Evolutionary conservation across 2,797 vertebrate genomes (phyloP).

Genomic region (Sebastes iracundus): DNA sequence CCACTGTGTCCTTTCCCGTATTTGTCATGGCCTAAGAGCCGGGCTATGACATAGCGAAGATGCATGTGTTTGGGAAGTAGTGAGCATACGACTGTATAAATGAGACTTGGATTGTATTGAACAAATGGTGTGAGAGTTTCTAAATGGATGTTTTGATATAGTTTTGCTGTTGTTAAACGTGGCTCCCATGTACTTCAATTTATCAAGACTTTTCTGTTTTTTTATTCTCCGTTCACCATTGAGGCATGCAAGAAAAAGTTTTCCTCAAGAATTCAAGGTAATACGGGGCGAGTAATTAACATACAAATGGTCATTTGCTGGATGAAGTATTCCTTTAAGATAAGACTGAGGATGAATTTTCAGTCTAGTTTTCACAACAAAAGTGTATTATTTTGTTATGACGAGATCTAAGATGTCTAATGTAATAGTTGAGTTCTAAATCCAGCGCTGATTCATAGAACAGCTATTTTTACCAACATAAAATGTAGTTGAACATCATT

Average conservation of each 20-base stretch:
- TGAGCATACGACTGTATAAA: neutral
- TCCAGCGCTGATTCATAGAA: neutral
- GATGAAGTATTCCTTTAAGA: neutral
- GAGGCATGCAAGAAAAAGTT: neutral
- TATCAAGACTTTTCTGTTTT: too few relatives aligned
- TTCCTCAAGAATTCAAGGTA: neutral
- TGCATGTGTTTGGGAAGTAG: neutral
- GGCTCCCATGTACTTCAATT: too few relatives aligned
- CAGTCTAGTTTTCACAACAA: neutral
- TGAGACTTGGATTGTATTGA: neutral
- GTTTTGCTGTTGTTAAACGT: neutral
- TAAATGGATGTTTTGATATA: neutral
- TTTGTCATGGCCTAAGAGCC: too few relatives aligned
- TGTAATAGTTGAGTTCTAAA: neutral
- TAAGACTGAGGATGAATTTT: neutral
- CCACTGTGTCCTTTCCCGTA: too few relatives aligned
- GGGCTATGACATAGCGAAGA: neutral
- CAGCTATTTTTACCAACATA: neutral
- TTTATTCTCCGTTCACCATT: too few relatives aligned
- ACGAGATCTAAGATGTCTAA: neutral
- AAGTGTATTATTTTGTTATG: neutral
- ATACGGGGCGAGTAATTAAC: neutral
- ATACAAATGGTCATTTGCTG: neutral
- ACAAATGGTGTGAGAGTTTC: neutral
- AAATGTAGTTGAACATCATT: neutral